Base-by-base conservation (phyloP, 1,140 invertebrate species). In the Sminthurides bifidus region DNA sequence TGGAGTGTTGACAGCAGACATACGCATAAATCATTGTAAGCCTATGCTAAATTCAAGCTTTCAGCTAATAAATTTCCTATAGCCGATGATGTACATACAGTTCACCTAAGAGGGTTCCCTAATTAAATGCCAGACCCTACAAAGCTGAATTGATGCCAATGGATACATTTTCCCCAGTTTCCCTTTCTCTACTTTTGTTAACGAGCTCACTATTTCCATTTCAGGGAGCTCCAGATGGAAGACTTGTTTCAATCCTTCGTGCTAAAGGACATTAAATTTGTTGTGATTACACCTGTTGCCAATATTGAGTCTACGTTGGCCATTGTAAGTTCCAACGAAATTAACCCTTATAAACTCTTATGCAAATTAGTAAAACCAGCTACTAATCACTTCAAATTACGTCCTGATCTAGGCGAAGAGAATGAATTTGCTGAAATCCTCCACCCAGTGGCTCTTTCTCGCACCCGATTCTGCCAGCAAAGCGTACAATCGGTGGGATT, bases 391-490 rank as follows among this genome's bases (percentile, higher is more conserved):
- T 3, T 38, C 5, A 17, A 56, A 6, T 15, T 21, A 26, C 1
- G 21, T 14, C 30, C 2, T 46, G 37, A 61, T 29, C 3, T 55
- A 78, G 76, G 83, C 81, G 0, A 81, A 81, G 57, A 71, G 76
- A 0, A 66, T 81, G 27, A 70, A 73, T 21, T 75, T 89, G 73
- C 77, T 81, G 0, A 75, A 80, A 58, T 80, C 82, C 0, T 73
- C 75, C 48, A 83, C 78, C 50, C 84, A 88, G 66, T 90, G 85
- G 85, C 67, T 88, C 12, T 87, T 84, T 65, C 70, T 88, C 40
- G 72, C 87, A n/a, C 75, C 81, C 0, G 79, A 85, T 44, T 67
- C 72, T 51, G 57, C 60, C 4, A 67, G 66, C 1, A 71, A 68
- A 30, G 68, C 72, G 50, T 55, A 61, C 4, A 66, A 81, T 29